phyloP scores from a whole-genome alignment of 2,113 vertebrate genomes.

The Oxygymnocypris stewartii region DNA sequence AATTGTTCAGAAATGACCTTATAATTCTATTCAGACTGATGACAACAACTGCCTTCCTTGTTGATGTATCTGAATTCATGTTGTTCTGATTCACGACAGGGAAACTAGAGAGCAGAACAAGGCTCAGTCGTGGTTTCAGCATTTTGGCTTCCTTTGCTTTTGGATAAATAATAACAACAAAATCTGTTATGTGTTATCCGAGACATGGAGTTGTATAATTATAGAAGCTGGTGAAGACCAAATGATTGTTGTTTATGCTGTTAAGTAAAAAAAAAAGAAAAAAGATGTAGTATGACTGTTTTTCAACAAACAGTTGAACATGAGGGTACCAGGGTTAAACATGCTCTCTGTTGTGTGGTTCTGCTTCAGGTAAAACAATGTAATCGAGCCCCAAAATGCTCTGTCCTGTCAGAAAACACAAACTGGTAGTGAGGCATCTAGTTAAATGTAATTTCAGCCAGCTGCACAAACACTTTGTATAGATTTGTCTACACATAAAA shows the following conservation, averaged over 20 bases:
- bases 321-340: slow-evolving; percentile 6
- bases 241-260: not conserved
- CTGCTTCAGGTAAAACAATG: slow-evolving; percentile 37
- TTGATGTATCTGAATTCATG: not conserved
- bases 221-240: not conserved
- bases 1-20: not conserved
- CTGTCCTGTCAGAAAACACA: slow-evolving; percentile 38
- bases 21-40: not conserved
- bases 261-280: not conserved
- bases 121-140: not conserved
- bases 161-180: not conserved
- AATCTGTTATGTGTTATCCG: not conserved
- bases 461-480: slow-evolving; percentile 50
- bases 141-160: not conserved
- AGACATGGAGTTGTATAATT: not conserved
- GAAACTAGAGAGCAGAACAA: not conserved
- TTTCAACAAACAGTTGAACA: not conserved
- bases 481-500: slow-evolving; percentile 37
- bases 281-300: not conserved
- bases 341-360: slow-evolving; percentile 23
- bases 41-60: not conserved
- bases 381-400: slow-evolving; percentile 32
- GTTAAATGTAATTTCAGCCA: slow-evolving; percentile 39
- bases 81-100: not conserved
- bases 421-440: not conserved